Percentiles rank a stretch among this genome's conserved stretches.
phyloP scores from a whole-genome alignment of 2,113 vertebrate species.

The Alectura lathami region DNA sequence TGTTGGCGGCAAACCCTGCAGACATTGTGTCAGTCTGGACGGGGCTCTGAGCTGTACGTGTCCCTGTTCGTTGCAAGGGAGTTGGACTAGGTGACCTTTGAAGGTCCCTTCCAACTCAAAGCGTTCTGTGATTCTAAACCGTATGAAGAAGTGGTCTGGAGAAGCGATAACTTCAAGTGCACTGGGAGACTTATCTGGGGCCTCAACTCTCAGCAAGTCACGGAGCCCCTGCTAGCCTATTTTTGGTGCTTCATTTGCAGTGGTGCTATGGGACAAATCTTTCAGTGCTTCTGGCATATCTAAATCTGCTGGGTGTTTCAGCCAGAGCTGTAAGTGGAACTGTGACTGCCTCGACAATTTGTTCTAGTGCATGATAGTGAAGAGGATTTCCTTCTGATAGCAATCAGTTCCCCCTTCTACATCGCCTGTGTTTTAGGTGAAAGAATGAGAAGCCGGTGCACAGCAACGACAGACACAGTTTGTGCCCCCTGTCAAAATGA shows the following conservation, averaged over 20 bases:
- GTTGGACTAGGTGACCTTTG: no score
- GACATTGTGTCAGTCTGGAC: no score
- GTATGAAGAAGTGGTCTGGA: background rate
- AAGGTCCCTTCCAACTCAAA: no score
- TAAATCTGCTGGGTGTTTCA: background rate
- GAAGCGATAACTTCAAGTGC: background rate
- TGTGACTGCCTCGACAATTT: background rate
- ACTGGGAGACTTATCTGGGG: background rate
- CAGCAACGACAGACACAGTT: fast-evolving
- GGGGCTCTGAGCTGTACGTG: no score
- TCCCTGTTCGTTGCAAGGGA: no score
- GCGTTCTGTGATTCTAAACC: no score
- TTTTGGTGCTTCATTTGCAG: background rate
- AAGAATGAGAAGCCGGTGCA: conserved; percentile 61
- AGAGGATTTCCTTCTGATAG: background rate
- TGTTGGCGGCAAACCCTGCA: background rate
- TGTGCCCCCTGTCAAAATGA: conserved; percentile 28
- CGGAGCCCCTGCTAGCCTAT: background rate
- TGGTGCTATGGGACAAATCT: background rate
- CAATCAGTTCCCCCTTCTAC: background rate
- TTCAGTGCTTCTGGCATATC: background rate
- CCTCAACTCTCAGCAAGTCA: background rate
- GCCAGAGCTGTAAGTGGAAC: background rate
- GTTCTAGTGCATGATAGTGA: background rate
- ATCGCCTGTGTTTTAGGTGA: conserved; percentile 22